Evolutionary conservation across 2,888 invertebrate species (phyloP).

Genomic region (Kryphioiulus occultus): DNA sequence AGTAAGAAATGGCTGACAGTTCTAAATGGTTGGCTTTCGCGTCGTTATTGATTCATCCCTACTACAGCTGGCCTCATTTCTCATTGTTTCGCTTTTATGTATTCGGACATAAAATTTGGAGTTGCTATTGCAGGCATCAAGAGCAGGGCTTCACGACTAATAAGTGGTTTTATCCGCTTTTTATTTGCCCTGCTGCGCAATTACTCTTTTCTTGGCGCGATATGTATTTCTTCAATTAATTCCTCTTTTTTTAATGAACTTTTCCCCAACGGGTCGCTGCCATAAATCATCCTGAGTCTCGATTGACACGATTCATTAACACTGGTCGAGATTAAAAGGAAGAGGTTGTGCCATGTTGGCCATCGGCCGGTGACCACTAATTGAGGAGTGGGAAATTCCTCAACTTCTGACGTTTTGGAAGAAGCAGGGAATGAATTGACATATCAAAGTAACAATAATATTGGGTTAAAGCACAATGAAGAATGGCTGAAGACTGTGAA

Average conservation of each 20-base stretch:
- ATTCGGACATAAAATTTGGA: slow-evolving; percentile 4
- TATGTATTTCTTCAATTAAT: slow-evolving; percentile 10
- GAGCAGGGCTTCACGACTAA: neutral
- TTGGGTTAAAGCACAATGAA: neutral
- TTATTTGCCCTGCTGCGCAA: neutral
- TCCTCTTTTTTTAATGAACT: slow-evolving; percentile 13
- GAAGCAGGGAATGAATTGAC: no score
- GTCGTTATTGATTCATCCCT: slow-evolving; percentile 7
- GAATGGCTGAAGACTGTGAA: neutral
- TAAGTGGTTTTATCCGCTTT: neutral
- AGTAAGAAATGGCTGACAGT: neutral
- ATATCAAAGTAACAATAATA: neutral
- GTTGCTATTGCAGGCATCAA: neutral
- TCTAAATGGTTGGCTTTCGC: slow-evolving; percentile 8
- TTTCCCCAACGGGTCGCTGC: neutral
- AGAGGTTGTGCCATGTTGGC: neutral
- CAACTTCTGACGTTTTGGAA: neutral
- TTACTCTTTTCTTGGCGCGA: neutral
- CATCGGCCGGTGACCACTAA: neutral
- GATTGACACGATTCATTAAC: slow-evolving; percentile 23
- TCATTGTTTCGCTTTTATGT: slow-evolving; percentile 23
- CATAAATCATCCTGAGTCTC: neutral
- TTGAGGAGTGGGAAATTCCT: neutral
- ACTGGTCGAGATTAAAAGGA: neutral
- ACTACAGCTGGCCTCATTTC: slow-evolving; percentile 5